Percentiles rank a stretch among this genome's conserved stretches.
Conservation (phyloP, 2,113 vertebrate genomes). For the Mormoops blainvillei region DNA sequence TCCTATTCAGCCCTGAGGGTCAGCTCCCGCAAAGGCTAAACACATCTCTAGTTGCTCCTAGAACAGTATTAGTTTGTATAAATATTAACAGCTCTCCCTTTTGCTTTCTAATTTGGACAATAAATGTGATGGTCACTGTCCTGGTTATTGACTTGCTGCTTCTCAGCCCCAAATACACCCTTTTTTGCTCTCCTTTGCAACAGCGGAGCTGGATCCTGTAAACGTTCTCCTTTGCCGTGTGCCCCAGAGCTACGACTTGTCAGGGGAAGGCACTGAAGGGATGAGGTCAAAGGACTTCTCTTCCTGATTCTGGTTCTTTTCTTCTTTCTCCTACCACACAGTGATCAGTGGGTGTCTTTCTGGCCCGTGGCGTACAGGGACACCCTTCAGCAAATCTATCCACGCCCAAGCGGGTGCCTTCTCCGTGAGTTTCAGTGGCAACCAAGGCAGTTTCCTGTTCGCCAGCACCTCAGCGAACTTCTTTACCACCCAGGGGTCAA, state of each 20-base stretch:
- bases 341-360: not conserved
- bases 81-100: not conserved
- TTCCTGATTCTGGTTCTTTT: not conserved
- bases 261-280: not conserved
- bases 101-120: conserved; percentile 10
- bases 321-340: not conserved
- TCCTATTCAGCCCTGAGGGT: not conserved
- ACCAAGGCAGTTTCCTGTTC: not conserved
- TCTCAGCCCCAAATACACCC: not conserved
- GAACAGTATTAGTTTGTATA: not conserved
- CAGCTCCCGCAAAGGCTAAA: not conserved
- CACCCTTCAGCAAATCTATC: not conserved
- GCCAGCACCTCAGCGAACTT: not conserved
- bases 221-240: not conserved
- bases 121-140: not conserved
- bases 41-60: not conserved
- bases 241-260: not conserved
- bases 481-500: not conserved
- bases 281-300: not conserved
- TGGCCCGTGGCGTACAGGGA: not conserved
- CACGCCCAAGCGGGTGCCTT: not conserved
- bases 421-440: not conserved
- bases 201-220: not conserved
- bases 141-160: not conserved
- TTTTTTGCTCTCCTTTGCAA: not conserved